Base-by-base conservation (phyloP, 2,888 invertebrate genomes). In the Dilophus febrilis region DNA sequence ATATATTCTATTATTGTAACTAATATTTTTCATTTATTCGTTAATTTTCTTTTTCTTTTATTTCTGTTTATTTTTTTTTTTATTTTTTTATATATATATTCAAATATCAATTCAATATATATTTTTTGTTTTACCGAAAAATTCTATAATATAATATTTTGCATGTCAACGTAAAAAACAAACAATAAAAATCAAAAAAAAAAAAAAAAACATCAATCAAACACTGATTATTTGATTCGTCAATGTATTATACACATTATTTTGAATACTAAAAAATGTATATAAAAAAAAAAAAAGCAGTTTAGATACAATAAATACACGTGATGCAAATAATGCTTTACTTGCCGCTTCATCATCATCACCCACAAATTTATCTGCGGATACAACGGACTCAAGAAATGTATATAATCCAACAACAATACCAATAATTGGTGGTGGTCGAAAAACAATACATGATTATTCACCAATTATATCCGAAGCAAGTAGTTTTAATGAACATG, bases 391-490 rank as follows among this genome's bases (percentile, higher is more conserved):
- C 12, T 6, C 29, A 4, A 10, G n/a, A 29, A 53, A 56, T 42
- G 61, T 61, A 27, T 61, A 59, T 39, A 59, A 58, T 51, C 54
- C 61, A 6, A 61, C 59, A n/a, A 60, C 59, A 6, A 48, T 53
- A 35, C 57, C 61, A 3, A 10, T 49, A 12, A 56, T 30, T 33
- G 30, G 33, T 35, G 52, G 47, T 28, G 50, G 47, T 14, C 54
- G 55, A 22, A 22, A 22, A 22, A 22, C 22, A 22, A 8, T 22
- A 6, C 5, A 29, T 29, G n/a, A 29, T 29, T 29, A 29, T 29
- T 8, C 13, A 16, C n/a, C 32, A 27, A 31, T 16, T 13, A 2
- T 28, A 36, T 3, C 30, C 4, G 57, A 58, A 41, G 57, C 58
- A 19, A 56, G 61, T 34, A 58, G 56, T 46, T 50, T 61, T 7